Percentiles rank a stretch among this genome's conserved stretches.
Conservation (phyloP, 2,113 vertebrate species). For the Spea bombifrons region DNA sequence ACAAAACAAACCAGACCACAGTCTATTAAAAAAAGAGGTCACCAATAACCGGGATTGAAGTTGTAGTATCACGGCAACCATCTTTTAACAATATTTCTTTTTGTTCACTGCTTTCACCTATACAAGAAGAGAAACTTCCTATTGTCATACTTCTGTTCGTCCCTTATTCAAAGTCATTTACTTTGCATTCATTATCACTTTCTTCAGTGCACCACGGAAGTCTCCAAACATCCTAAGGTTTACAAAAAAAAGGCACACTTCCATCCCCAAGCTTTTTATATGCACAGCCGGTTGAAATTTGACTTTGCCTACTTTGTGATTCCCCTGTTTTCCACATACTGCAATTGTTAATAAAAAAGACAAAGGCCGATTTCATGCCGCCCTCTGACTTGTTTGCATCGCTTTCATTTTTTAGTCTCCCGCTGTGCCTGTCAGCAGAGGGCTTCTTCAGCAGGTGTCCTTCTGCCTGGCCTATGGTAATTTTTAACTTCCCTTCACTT, state of each 20-base stretch:
- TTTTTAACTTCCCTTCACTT: constrained; percentile 73
- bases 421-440: constrained; percentile 71
- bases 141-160: constrained; percentile 73
- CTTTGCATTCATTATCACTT: constrained; percentile 80
- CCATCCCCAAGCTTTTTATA: constrained; percentile 75
- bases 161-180: constrained; percentile 76
- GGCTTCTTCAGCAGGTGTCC: constrained; percentile 74
- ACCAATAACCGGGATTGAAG: constrained; percentile 67
- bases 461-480: constrained; percentile 70
- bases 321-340: constrained; percentile 71
- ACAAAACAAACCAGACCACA: constrained; percentile 71
- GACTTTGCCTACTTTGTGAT: constrained; percentile 65
- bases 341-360: constrained; percentile 69
- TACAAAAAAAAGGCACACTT: constrained; percentile 74
- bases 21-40: constrained; percentile 60
- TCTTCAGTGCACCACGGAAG: constrained; percentile 66
- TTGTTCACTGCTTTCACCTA: constrained; percentile 65
- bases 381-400: constrained; percentile 72
- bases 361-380: constrained; percentile 73
- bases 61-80: constrained; percentile 65
- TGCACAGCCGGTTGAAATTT: constrained; percentile 68
- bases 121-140: constrained; percentile 57
- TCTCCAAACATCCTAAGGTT: constrained; percentile 68
- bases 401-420: constrained; percentile 74
- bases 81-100: constrained; percentile 74